These are phyloP conservation scores for Galeopterus variegatus DNA, from an alignment of 2,113 vertebrate genomes.

Conservation along the genomic window DNA sequence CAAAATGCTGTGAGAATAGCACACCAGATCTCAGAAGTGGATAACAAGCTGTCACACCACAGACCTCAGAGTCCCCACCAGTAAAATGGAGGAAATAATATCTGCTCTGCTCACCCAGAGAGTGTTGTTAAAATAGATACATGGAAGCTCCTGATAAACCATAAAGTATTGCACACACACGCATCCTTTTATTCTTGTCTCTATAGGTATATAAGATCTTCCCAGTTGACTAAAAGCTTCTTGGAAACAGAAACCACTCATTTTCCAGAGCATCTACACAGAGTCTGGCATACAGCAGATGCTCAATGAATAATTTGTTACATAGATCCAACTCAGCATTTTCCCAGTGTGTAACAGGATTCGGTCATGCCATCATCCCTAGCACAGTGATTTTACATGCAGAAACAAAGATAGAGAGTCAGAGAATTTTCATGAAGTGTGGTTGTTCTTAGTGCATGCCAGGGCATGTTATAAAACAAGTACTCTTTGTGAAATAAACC, in stretches of 20 bases:
- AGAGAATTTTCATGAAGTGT: constrained; percentile 69
- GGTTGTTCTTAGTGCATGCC: constrained; percentile 67
- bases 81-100: not conserved
- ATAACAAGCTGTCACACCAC: not conserved
- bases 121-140: not conserved
- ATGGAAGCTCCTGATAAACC: not conserved
- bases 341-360: constrained; percentile 58
- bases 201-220: not conserved
- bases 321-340: not conserved
- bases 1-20: not conserved
- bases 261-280: not conserved
- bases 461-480: constrained; percentile 57
- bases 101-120: not conserved
- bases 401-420: constrained; percentile 72
- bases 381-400: constrained; percentile 70
- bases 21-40: not conserved
- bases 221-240: not conserved
- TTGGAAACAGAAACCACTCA: not conserved
- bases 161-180: not conserved
- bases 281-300: not conserved
- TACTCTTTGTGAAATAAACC: not conserved
- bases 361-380: constrained; percentile 49
- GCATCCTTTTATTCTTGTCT: not conserved
- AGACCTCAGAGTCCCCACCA: not conserved
- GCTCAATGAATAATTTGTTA: not conserved